These are phyloP conservation scores for Gorsachius goisagi DNA, from an alignment of 2,113 vertebrate genomes.

Conservation along the genomic window DNA sequence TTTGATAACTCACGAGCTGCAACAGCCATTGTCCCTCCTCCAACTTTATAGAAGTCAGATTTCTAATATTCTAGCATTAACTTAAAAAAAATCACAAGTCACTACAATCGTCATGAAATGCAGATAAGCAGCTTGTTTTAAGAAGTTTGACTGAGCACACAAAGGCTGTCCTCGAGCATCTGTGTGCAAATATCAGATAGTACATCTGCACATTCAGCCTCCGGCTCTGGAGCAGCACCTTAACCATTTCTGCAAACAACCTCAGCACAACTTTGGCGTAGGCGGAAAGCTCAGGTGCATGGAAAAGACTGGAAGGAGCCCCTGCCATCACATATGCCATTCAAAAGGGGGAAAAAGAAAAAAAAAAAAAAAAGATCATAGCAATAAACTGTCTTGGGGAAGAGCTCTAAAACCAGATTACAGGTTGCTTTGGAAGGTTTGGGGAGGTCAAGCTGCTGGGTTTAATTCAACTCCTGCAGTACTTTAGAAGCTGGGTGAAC, in stretches of 20 bases:
- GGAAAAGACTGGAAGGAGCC: background rate
- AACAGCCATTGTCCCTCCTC: background rate
- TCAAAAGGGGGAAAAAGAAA: background rate
- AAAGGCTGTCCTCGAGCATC: background rate
- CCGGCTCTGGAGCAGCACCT: background rate
- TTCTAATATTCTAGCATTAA: background rate
- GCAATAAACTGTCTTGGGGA: background rate
- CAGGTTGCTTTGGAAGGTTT: background rate
- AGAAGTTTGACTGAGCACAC: background rate
- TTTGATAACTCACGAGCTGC: background rate
- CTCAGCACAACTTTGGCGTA: background rate
- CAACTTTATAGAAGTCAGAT: background rate
- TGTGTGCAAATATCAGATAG: no score
- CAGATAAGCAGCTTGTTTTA: background rate
- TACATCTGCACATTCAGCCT: background rate
- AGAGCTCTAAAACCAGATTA: background rate
- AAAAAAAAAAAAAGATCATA: background rate
- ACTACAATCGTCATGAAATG: background rate
- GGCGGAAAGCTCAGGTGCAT: background rate
- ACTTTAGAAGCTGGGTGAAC: background rate
- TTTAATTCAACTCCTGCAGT: background rate
- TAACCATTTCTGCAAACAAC: background rate
- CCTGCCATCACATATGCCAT: no score
- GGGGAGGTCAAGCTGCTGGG: background rate
- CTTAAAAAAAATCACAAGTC: background rate